phyloP scores from a whole-genome alignment of 2,797 vertebrate genomes.

The Acanthornis magna region DNA sequence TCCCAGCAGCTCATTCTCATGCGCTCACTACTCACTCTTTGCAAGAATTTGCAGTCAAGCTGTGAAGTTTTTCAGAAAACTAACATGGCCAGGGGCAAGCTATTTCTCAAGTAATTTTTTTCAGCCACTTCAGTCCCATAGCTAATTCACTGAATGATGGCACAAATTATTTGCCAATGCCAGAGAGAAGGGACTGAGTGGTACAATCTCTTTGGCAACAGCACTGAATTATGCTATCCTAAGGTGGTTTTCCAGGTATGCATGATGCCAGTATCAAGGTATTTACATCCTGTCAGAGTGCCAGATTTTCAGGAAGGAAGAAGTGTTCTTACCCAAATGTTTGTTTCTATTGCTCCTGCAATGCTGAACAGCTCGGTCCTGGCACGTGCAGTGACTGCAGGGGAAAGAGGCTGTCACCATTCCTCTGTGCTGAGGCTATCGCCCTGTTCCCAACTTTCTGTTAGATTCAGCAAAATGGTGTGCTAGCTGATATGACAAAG shows the following conservation, averaged over 20 bases:
- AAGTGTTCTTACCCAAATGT: background rate
- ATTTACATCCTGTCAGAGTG: background rate
- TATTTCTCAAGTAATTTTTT: background rate
- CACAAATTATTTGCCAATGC: background rate
- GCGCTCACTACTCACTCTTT: background rate
- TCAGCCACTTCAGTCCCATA: background rate
- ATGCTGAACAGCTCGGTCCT: background rate
- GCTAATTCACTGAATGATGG: background rate
- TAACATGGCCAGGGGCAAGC: background rate
- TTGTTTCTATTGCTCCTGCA: background rate
- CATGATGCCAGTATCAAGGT: background rate
- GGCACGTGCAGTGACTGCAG: rapidly evolving
- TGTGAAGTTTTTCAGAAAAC: background rate
- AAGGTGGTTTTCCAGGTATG: background rate
- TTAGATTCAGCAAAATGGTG: background rate
- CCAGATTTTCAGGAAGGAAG: background rate
- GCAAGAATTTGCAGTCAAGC: background rate
- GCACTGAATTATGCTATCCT: background rate
- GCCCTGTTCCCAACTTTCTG: background rate
- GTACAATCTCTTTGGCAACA: background rate
- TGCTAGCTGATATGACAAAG: background rate
- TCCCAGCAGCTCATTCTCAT: background rate
- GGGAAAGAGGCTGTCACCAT: background rate
- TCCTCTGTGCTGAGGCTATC: background rate
- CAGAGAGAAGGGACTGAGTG: background rate